A percentile compares a stretch with the other conserved stretches of the same genome.
Conservation (phyloP, 2,113 vertebrate genomes). For the Caracal caracal region DNA sequence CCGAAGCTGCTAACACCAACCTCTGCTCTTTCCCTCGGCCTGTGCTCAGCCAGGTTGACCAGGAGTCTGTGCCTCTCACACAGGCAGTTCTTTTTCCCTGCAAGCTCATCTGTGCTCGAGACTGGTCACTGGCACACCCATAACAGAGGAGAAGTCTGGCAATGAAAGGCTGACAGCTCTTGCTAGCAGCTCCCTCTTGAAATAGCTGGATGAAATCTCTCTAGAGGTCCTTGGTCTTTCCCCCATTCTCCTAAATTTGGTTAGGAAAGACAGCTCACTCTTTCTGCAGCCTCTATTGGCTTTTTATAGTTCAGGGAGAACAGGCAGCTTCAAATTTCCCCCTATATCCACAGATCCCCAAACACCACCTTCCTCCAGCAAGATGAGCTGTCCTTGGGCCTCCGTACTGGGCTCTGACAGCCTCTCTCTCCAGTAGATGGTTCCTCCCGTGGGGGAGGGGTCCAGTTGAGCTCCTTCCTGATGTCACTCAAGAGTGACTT, state of each 20-base stretch:
- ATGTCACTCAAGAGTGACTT: not conserved
- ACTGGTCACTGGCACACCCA: accelerated
- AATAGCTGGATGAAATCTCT: not conserved
- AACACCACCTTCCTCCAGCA: not conserved
- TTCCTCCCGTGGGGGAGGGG: not conserved
- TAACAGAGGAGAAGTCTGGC: accelerated
- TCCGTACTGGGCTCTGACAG: not conserved
- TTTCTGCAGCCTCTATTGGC: not conserved
- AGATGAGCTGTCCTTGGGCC: not conserved
- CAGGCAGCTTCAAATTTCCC: not conserved
- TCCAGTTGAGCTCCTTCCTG: not conserved
- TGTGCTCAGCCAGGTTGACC: not conserved
- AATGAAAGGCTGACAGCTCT: not conserved
- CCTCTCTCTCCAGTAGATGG: not conserved
- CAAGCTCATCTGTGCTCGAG: not conserved
- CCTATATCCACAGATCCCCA: not conserved
- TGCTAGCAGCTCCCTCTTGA: not conserved
- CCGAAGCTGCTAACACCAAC: accelerated
- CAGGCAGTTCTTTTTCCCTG: not conserved
- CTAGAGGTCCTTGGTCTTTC: not conserved
- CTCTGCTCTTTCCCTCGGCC: no score
- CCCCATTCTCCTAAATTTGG: not conserved
- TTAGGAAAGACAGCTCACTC: not conserved
- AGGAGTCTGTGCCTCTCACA: not conserved
- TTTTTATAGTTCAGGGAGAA: not conserved